Evolutionary conservation across 2,797 vertebrate species (phyloP).

Genomic region (Xenentodon cancila): DNA sequence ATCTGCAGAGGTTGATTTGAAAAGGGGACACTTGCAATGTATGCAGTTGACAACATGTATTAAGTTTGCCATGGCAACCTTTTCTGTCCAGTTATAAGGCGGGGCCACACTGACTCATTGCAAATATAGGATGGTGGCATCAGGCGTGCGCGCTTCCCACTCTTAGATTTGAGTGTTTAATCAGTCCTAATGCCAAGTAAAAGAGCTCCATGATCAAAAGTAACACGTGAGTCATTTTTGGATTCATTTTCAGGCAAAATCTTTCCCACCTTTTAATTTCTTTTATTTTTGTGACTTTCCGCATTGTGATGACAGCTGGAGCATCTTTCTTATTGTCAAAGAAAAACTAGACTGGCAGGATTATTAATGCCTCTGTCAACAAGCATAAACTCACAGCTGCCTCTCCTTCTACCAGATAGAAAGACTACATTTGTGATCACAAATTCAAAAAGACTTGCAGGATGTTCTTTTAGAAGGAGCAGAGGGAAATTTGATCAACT

Average conservation of each 20-base stretch:
- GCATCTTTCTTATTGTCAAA: constrained; percentile 9
- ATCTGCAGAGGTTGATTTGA: constrained; percentile 12
- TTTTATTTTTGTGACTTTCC: constrained; percentile 14
- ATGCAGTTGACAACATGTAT: neutral
- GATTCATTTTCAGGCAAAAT: too few species aligned
- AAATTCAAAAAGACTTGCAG: neutral
- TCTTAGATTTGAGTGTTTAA: neutral
- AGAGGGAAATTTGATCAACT: neutral
- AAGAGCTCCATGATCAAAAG: too few species aligned
- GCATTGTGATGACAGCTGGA: constrained; percentile 16
- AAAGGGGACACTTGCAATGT: constrained; percentile 7
- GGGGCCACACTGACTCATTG: neutral
- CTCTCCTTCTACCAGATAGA: neutral
- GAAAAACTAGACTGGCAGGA: constrained; percentile 62
- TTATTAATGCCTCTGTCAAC: constrained; percentile 22
- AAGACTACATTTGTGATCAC: neutral
- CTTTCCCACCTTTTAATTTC: neutral
- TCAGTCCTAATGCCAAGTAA: neutral
- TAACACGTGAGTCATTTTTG: too few species aligned
- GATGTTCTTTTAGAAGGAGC: neutral
- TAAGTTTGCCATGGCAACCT: constrained; percentile 8
- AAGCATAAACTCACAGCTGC: constrained; percentile 5
- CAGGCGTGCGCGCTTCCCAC: neutral
- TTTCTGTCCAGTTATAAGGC: neutral
- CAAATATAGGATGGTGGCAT: neutral